Conservation (phyloP, 1,140 invertebrate genomes). For the Cherax destructor region DNA sequence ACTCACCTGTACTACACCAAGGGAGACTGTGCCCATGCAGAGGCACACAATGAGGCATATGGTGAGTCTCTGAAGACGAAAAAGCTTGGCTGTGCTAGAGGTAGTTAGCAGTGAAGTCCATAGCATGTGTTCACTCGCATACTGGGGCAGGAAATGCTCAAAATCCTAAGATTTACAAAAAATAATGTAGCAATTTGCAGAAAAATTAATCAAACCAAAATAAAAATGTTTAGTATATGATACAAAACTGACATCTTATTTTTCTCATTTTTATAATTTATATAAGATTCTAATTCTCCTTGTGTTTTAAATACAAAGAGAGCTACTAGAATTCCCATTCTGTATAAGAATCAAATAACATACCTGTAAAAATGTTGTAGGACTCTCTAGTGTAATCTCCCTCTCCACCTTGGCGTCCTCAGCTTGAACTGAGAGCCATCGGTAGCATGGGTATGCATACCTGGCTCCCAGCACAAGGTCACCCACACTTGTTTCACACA, state of each 20-base stretch:
- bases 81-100: constrained; percentile 62
- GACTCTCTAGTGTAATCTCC: constrained; percentile 69
- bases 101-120: constrained; percentile 66
- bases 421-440: constrained; percentile 65
- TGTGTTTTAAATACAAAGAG: too few relatives aligned
- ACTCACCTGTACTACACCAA: constrained; percentile 58
- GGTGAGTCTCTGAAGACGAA: constrained; percentile 65
- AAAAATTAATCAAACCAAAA: too few relatives aligned
- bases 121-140: constrained; percentile 69
- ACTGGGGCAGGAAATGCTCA: constrained; percentile 71
- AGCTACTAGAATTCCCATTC: too few relatives aligned
- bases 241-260: too few relatives aligned
- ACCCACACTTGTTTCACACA: constrained; percentile 68
- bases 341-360: not conserved
- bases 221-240: not conserved
- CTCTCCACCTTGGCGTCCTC: constrained; percentile 68
- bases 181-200: not conserved
- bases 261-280: too few relatives aligned
- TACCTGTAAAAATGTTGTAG: constrained; percentile 70
- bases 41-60: constrained; percentile 68
- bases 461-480: constrained; percentile 61
- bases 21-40: constrained; percentile 59
- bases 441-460: constrained; percentile 68
- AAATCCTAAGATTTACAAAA: constrained; percentile 59
- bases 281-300: too few relatives aligned